These are phyloP conservation scores for Conus betulinus DNA, from an alignment of 1,140 invertebrate species.

Conservation along the genomic window DNA sequence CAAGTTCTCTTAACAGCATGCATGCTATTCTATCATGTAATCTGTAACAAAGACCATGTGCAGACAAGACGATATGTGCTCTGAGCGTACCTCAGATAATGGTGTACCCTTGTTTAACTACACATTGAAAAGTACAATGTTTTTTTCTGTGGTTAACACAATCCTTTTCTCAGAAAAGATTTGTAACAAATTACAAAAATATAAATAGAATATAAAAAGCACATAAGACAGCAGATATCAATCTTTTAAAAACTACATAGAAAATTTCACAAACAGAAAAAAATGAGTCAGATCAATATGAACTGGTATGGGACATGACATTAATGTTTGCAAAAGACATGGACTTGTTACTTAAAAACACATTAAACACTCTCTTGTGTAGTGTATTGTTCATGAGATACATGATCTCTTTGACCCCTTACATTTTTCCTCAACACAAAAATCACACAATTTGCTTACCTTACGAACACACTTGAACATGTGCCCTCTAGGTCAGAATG, in stretches of 20 bases:
- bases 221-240: neutral
- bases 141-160: neutral
- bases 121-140: neutral
- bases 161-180: neutral
- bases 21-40: neutral
- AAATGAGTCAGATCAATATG: neutral
- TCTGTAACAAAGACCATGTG: neutral
- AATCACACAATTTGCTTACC: too few species aligned
- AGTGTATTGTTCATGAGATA: too few species aligned
- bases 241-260: neutral
- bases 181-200: neutral
- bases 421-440: too few species aligned
- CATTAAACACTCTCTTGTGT: too few species aligned
- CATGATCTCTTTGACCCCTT: too few species aligned
- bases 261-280: neutral
- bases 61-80: neutral
- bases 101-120: neutral
- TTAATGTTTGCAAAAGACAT: too few species aligned
- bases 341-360: too few species aligned
- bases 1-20: neutral
- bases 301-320: neutral
- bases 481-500: too few species aligned
- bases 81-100: neutral
- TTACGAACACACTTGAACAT: too few species aligned
- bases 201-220: too few species aligned